phyloP scores from a whole-genome alignment of 2,888 invertebrate species.

The Eristalis pertinax region DNA sequence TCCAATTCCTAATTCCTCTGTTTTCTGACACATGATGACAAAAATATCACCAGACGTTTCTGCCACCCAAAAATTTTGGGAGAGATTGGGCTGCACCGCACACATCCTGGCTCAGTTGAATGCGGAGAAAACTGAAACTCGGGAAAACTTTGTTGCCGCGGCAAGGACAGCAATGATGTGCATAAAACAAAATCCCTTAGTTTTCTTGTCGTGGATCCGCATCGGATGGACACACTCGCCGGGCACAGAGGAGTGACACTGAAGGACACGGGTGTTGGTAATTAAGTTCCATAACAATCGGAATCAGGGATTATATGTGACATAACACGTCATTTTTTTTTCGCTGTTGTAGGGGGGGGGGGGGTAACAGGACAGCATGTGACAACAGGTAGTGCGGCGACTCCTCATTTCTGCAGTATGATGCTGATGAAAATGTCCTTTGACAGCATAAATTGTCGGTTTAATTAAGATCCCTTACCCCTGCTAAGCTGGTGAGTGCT shows the following conservation, averaged over 20 bases:
- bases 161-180: constrained; percentile 52
- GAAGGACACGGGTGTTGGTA: constrained; percentile 48
- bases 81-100: constrained; percentile 10
- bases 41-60: constrained; percentile 59
- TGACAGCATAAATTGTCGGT: constrained; percentile 67
- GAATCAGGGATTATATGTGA: constrained; percentile 54
- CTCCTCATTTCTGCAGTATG: constrained; percentile 19
- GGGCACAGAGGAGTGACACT: constrained; percentile 17
- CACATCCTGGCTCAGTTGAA: constrained; percentile 35
- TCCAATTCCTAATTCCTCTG: constrained; percentile 22
- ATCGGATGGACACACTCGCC: constrained; percentile 31
- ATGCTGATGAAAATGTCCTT: constrained; percentile 59
- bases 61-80: constrained; percentile 22
- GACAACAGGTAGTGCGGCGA: constrained; percentile 36
- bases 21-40: constrained; percentile 57
- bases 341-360: neutral
- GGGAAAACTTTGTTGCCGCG: constrained; percentile 55
- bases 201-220: constrained; percentile 32
- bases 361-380: neutral
- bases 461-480: constrained; percentile 54
- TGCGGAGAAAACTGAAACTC: constrained; percentile 43
- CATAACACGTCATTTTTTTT: constrained; percentile 23
- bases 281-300: constrained; percentile 61
- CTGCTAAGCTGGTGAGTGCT: constrained; percentile 3
- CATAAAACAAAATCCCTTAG: constrained; percentile 43